Evolutionary conservation across 2,113 vertebrate genomes (phyloP), one percentile per base, ranked within the genome.

Genomic region (Rhea pennata): DNA sequence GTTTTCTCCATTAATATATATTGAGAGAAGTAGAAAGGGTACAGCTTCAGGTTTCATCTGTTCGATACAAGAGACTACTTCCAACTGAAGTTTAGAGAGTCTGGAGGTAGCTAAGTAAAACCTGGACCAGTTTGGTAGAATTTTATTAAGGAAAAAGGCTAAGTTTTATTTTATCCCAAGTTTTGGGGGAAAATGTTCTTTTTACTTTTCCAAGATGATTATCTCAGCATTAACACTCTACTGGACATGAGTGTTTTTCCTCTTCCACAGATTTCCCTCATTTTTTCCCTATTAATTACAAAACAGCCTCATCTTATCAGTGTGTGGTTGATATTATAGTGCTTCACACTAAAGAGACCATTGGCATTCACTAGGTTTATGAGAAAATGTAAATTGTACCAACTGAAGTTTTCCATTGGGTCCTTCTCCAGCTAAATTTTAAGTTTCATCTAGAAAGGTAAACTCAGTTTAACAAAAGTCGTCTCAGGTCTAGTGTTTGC

Each of bases 241-340:
- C 9, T n/a, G 13, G 9, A 44, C 51, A 42, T 4, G 0, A 22
- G 23, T 9, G 58, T 9, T 64, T 21, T 83, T 33, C 31, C 15
- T 59, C 56, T 75, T 67, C 22, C 33, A 56, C 3, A 0, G 0
- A 9, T 15, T 39, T 7, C 17, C 21, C 42, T n/a, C 36, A 23
- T 20, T 20, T 4, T 15, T 12, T 20, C 33, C 14, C 5, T 5
- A 58, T 27, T 0, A 26, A 65, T 19, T 7, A 29, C 4, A 8
- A 23, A 79, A 36, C 4, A 56, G 26, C 5, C 16, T 20, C 42
- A 48, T 31, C 7, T 40, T 11, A 53, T 65, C 29, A 36, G 5
- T 9, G 7, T 7, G 4, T 36, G 11, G 19, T 29, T 84, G 10
- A 33, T 16, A 15, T 48, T 14, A 33, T 16, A 8, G 12, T 15